Base-by-base conservation (phyloP, 2,888 invertebrate species). In the Didymodactylos carnosus region DNA sequence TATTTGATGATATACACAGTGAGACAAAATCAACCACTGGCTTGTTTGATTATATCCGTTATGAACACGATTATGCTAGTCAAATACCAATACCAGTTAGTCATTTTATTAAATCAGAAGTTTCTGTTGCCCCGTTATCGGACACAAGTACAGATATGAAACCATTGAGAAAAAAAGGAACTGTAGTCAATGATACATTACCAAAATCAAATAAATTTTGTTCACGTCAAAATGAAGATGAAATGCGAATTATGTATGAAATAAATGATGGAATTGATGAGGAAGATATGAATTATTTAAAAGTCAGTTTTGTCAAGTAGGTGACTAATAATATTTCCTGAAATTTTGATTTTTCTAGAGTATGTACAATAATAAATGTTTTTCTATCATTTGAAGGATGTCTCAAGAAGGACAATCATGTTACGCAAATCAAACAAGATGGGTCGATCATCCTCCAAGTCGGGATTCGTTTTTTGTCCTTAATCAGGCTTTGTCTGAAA, bases 341-440 rank as follows among this genome's bases (percentile, higher is more conserved):
- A n/a, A n/a, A n/a, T n/a, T n/a, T n/a, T n/a, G n/a, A n/a, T n/a
- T n/a, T n/a, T n/a, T n/a, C n/a, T n/a, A n/a, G n/a, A n/a, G n/a
- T n/a, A n/a, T n/a, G n/a, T n/a, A n/a, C n/a, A n/a, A n/a, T n/a
- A n/a, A n/a, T n/a, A n/a, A n/a, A n/a, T n/a, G n/a, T 43, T 88
- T 78, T 78, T 40, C 39, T 53, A 23, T 4, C 0, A 39, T 19
- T 27, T 70, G 2, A 40, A n/a, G 19, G 23, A 13, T 77, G 16
- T 49, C 23, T 73, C 35, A 73, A 70, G 77, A 70, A 39, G 25
- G 51, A 23, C 53, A 75, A 25, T 79, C 79, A 76, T 81, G 91
- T 82, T n/a, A n/a, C n/a, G 86, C 95, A 76, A 93, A 94, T 82
- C 92, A 93, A 81, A 94, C 94, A 51, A 92, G 94, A 83, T 95